phyloP scores from a whole-genome alignment of 2,113 vertebrate species.

The Acanthochromis polyacanthus region DNA sequence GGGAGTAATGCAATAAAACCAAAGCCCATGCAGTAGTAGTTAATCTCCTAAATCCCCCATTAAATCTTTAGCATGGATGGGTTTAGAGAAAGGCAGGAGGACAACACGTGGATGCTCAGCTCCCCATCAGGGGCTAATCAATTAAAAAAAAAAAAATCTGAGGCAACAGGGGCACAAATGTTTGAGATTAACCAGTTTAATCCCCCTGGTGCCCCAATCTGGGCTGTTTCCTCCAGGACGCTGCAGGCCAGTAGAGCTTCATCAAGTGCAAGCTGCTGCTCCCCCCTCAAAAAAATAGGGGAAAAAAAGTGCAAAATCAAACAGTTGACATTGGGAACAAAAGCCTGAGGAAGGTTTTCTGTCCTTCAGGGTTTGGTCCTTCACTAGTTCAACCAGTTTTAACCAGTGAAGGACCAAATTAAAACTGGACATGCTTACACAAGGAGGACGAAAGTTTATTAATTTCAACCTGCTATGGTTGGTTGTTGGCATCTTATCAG shows the following conservation, averaged over 20 bases:
- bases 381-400: too few relatives aligned
- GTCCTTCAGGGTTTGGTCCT: slow-evolving; percentile 22
- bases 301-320: not conserved
- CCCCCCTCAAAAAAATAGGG: not conserved
- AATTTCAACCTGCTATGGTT: not conserved
- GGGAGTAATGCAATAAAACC: slow-evolving; percentile 75
- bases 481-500: too few relatives aligned
- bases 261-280: slow-evolving; percentile 8
- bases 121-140: slow-evolving; percentile 74
- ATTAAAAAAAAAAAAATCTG: slow-evolving; percentile 61
- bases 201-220: slow-evolving; percentile 68
- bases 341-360: not conserved
- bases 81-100: slow-evolving; percentile 69
- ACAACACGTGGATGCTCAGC: slow-evolving; percentile 65
- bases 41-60: slow-evolving; percentile 80
- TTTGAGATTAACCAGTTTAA: slow-evolving; percentile 78
- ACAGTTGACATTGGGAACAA: not conserved
- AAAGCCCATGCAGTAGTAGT: slow-evolving; percentile 64
- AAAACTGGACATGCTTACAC: not conserved
- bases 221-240: slow-evolving; percentile 41
- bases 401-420: not conserved
- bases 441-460: not conserved
- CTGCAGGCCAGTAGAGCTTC: slow-evolving; percentile 19
- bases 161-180: slow-evolving; percentile 56
- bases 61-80: slow-evolving; percentile 72